These are phyloP conservation scores for Nasonia longicornis DNA, from an alignment of 1,140 invertebrate genomes.

Conservation along the genomic window DNA sequence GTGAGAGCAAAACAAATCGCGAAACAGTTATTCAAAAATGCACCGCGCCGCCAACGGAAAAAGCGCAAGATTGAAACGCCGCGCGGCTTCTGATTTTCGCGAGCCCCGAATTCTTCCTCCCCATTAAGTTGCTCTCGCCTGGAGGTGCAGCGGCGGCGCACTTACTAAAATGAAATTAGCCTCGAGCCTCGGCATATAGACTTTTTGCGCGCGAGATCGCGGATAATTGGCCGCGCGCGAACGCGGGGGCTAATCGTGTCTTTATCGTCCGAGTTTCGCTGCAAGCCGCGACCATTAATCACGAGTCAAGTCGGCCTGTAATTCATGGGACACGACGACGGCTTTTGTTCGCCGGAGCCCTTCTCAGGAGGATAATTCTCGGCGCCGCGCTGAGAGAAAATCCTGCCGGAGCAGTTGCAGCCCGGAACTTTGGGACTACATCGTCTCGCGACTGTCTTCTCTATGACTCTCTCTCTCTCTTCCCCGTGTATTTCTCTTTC, in stretches of 20 bases:
- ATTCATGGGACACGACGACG: conserved; percentile 26
- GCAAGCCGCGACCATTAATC: conserved; percentile 21
- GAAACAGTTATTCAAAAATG: no score
- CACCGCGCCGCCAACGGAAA: no score
- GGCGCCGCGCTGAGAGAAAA: neutral
- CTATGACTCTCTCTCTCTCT: neutral
- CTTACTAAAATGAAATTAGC: conserved; percentile 36
- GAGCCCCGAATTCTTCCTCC: conserved; percentile 12
- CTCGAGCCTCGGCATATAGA: neutral
- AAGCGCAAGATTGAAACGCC: no score
- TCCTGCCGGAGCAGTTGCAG: conserved; percentile 8
- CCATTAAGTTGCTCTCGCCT: conserved; percentile 10
- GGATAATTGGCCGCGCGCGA: conserved; percentile 17
- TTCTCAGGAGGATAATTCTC: conserved; percentile 30
- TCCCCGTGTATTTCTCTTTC: conserved; percentile 1
- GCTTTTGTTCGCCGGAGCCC: conserved; percentile 26
- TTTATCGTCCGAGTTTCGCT: conserved; percentile 28
- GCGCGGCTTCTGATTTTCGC: neutral
- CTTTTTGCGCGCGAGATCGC: conserved; percentile 33
- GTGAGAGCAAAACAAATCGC: no score
- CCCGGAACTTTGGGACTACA: conserved; percentile 1
- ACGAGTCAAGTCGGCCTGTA: conserved; percentile 20
- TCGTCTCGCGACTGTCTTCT: neutral
- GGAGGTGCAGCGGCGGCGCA: neutral
- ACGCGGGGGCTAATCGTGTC: conserved; percentile 30